Percentiles rank a stretch among this genome's conserved stretches.
Conservation (phyloP, 2,888 invertebrate genomes). For the Cerastis rubricosa region DNA sequence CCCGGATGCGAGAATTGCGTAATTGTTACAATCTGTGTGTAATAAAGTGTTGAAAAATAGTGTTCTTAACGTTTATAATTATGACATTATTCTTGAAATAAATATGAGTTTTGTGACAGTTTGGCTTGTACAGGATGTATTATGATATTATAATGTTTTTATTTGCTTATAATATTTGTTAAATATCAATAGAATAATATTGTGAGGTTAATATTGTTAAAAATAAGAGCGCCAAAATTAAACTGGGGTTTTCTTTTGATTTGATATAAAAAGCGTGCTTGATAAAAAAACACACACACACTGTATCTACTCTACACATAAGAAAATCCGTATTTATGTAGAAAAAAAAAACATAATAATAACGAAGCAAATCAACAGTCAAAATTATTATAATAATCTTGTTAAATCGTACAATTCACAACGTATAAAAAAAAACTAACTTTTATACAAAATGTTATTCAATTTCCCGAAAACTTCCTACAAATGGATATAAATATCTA, state of each 20-base stretch:
- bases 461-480: conserved; percentile 70
- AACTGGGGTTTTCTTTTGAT: not conserved
- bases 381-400: conserved; percentile 55
- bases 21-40: conserved; percentile 48
- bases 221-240: not conserved
- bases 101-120: not conserved
- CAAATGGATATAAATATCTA: conserved; percentile 74
- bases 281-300: not conserved
- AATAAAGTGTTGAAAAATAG: conserved; percentile 48
- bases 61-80: conserved; percentile 42
- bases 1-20: conserved; percentile 57
- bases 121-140: conserved; percentile 1
- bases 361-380: conserved; percentile 51
- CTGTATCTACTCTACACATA: not conserved
- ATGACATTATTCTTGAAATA: conserved; percentile 9
- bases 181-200: not conserved
- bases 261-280: accelerated
- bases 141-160: not conserved
- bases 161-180: not conserved
- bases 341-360: conserved; percentile 23
- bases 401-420: conserved; percentile 53
- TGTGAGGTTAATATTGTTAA: no score
- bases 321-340: not conserved
- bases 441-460: conserved; percentile 76
- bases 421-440: conserved; percentile 60